Percentiles rank a stretch among this genome's conserved stretches.
These are phyloP conservation scores for Notodonta dromedarius DNA, from an alignment of 2,888 invertebrate genomes.

Conservation along the genomic window DNA sequence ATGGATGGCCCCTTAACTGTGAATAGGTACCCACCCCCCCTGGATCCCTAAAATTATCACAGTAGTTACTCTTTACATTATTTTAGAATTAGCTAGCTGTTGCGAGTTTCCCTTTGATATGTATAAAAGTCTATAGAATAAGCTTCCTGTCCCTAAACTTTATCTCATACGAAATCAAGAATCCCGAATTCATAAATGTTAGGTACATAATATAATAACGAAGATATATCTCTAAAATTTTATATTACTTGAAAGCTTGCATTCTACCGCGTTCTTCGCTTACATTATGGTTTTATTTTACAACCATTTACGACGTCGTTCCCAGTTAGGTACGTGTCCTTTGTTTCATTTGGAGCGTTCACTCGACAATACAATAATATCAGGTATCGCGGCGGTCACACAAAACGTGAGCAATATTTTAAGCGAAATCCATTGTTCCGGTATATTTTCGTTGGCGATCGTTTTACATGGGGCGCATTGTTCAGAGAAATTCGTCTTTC, in stretches of 20 bases:
- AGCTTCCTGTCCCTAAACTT: conserved; percentile 34
- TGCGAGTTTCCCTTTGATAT: too few species aligned
- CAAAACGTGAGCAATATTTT: conserved; percentile 28
- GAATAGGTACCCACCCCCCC: too few species aligned
- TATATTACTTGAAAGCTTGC: background rate
- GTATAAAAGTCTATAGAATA: too few species aligned
- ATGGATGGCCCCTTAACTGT: too few species aligned
- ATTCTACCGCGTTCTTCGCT: background rate
- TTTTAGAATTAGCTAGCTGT: too few species aligned
- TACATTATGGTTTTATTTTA: conserved; percentile 23
- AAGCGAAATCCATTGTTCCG: conserved; percentile 23
- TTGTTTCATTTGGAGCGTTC: conserved; percentile 30
- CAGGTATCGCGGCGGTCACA: conserved; percentile 31
- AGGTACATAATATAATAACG: too few species aligned
- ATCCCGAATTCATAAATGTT: conserved; percentile 2
- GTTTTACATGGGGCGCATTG: background rate
- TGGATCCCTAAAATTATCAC: too few species aligned
- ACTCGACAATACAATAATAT: conserved; percentile 22
- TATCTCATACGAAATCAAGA: conserved; percentile 49
- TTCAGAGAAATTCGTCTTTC: background rate
- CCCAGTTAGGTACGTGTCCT: conserved; percentile 19
- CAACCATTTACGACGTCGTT: conserved; percentile 20
- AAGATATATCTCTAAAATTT: too few species aligned
- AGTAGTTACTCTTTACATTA: too few species aligned
- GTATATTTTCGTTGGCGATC: conserved; percentile 10